Conservation (phyloP, 2,113 vertebrate species). For the Pterocles gutturalis region DNA sequence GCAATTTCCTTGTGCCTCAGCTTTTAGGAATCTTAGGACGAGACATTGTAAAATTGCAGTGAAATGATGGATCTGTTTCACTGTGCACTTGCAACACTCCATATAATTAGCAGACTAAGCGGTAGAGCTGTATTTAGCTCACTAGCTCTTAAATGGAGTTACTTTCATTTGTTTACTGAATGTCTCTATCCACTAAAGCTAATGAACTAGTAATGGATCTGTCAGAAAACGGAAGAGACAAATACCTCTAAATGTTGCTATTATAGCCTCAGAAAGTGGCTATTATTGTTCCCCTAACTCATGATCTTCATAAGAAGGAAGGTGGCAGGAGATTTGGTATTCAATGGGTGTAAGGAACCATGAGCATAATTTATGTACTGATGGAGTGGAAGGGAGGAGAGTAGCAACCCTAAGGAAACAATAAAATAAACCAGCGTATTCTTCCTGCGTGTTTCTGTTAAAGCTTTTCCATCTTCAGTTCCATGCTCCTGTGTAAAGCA, state of each 20-base stretch:
- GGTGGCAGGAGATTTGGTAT: constrained; percentile 4
- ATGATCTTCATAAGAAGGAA: constrained; percentile 11
- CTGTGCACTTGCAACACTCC: background rate
- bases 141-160: constrained; percentile 65
- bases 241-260: constrained; percentile 62
- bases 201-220: constrained; percentile 72
- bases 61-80: background rate
- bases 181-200: constrained; percentile 66
- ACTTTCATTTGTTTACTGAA: constrained; percentile 68
- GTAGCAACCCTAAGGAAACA: constrained; percentile 11
- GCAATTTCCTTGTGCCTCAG: background rate
- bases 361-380: constrained; percentile 6
- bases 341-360: background rate
- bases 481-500: background rate
- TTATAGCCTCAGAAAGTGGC: constrained; percentile 25
- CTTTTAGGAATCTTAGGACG: background rate
- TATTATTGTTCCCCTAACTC: constrained; percentile 44
- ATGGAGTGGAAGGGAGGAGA: constrained; percentile 30
- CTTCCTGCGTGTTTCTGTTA: background rate
- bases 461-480: background rate
- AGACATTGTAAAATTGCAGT: background rate
- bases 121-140: constrained; percentile 59
- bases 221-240: constrained; percentile 56
- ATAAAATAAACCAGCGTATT: constrained; percentile 15
- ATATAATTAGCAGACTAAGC: constrained; percentile 55